These are phyloP conservation scores for Saxidomus purpurata DNA, from an alignment of 1,140 invertebrate species.

Conservation along the genomic window DNA sequence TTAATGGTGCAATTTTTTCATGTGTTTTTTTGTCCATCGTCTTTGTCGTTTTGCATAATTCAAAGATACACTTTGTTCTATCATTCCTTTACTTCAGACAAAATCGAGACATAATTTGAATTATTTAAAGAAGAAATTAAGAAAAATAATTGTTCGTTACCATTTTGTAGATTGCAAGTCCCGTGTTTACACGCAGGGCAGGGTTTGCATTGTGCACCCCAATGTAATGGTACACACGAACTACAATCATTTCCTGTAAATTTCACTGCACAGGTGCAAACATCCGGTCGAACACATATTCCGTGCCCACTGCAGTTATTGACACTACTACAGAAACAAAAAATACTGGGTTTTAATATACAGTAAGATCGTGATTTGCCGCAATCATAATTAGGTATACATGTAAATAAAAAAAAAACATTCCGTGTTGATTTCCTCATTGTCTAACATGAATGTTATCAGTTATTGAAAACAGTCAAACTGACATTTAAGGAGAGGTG, in stretches of 20 bases:
- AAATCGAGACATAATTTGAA: not conserved
- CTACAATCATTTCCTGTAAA: slow-evolving; percentile 69
- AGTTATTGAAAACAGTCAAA: too few relatives aligned
- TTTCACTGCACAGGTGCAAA: slow-evolving; percentile 58
- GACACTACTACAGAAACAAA: slow-evolving; percentile 24
- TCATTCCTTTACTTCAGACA: not conserved
- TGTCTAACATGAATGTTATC: too few relatives aligned
- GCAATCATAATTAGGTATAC: too few relatives aligned
- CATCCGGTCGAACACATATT: slow-evolving; percentile 67
- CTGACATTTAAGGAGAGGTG: too few relatives aligned
- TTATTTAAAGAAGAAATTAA: not conserved
- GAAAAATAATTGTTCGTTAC: slow-evolving; percentile 3
- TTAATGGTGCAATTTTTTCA: too few relatives aligned
- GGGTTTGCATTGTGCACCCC: slow-evolving; percentile 68
- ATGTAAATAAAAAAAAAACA: too few relatives aligned
- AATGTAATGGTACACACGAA: slow-evolving; percentile 53
- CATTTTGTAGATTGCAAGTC: slow-evolving; percentile 28
- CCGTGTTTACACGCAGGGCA: slow-evolving; percentile 70
- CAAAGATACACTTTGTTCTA: not conserved
- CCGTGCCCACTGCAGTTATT: slow-evolving; percentile 70
- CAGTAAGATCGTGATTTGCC: too few relatives aligned
- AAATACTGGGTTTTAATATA: too few relatives aligned
- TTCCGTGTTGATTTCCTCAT: too few relatives aligned
- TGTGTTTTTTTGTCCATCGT: too few relatives aligned
- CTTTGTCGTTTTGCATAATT: not conserved